Evolutionary conservation across 2,797 vertebrate genomes (phyloP).

Genomic region (Urocyon cinereoargenteus): DNA sequence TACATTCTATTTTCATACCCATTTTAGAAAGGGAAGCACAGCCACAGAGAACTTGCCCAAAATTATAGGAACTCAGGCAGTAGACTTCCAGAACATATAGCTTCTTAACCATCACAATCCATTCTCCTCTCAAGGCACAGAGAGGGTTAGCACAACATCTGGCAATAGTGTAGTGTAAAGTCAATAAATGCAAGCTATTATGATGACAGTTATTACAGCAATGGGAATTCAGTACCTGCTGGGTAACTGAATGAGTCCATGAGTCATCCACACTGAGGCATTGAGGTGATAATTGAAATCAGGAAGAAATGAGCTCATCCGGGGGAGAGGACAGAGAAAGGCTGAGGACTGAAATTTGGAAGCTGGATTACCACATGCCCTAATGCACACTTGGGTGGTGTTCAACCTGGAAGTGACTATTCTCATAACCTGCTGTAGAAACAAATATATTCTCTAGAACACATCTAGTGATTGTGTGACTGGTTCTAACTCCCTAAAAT

Average conservation of each 20-base stretch:
- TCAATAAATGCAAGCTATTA: neutral
- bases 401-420: slow-evolving; percentile 25
- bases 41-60: neutral
- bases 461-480: neutral
- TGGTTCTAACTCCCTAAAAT: slow-evolving; percentile 49
- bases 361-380: neutral
- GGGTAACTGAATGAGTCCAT: neutral
- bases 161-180: neutral
- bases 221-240: slow-evolving; percentile 24
- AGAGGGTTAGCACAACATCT: neutral
- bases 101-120: neutral
- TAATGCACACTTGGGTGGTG: neutral
- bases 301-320: slow-evolving; percentile 62
- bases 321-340: neutral
- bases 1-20: neutral
- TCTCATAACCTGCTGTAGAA: slow-evolving; percentile 44
- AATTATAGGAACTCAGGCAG: neutral
- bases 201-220: neutral
- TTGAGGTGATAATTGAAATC: slow-evolving; percentile 14
- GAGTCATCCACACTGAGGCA: slow-evolving; percentile 25
- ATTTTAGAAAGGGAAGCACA: neutral
- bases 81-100: neutral
- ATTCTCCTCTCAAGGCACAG: neutral
- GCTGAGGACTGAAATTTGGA: neutral
- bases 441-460: slow-evolving; percentile 14